Evolutionary conservation across 92 coral and sea anemone genomes (phyloP), one percentile per base, ranked within the genome.

Genomic region (Zoanthus solanderi): DNA sequence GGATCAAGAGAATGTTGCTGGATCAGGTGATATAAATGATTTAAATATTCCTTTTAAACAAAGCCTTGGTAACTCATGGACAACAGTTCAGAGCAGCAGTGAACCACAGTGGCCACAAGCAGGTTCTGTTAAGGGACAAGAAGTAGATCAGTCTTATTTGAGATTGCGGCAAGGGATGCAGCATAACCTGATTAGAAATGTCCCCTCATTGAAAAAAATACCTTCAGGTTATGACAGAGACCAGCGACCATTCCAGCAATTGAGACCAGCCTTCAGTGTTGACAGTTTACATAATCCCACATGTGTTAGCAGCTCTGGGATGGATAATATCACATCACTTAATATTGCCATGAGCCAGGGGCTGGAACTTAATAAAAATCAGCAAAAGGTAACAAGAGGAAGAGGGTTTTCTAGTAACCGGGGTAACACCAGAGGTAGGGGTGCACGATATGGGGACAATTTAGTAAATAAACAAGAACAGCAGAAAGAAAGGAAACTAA

Each of bases 241-340:
- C 58, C n/a, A 75, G 42, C 60, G n/a, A 30, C 29, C 46, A 32
- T 18, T 9, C 71, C 65, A 44, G 16, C 75, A 2, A 5, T 16
- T 66, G 13, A 71, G 13, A 63, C 32, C 85, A 80, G 74, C 85
- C 37, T 29, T 13, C 45, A 80, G 74, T 65, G 75, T 80, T 80
- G 85, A 65, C 75, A 80, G 52, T 12, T 72, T 63, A n/a, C 63
- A 9, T 18, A 47, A 28, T 6, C 31, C 85, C 42, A 9, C 54
- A 58, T 53, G 16, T 18, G 23, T 10, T 80, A 28, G 31, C 32
- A 63, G 69, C n/a, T 42, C 15, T n/a, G 58, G 85, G 73, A 8
- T 6, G 29, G 73, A 28, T 61, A 23, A 47, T 45, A 18, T 44
- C 6, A 31, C 72, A 63, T 37, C 72, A 6, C 58, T 72, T 42